A percentile compares a stretch with the other conserved stretches of the same genome.
These are phyloP conservation scores for Psilopsiagon aymara DNA, from an alignment of 2,113 vertebrate genomes.

Conservation along the genomic window DNA sequence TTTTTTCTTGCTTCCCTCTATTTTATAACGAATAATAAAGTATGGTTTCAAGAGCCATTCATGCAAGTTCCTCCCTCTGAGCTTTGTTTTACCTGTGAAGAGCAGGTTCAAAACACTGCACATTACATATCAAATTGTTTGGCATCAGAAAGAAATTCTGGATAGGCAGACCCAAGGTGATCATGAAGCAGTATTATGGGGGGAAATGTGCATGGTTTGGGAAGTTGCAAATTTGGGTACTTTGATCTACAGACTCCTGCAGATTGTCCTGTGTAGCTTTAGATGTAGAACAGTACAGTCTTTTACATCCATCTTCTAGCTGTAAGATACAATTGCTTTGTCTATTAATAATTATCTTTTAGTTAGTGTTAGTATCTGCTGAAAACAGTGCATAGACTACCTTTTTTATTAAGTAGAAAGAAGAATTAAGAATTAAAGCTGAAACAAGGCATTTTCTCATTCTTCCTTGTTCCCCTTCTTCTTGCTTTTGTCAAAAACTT, in stretches of 20 bases:
- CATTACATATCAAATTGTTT: not conserved
- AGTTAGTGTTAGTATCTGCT: not conserved
- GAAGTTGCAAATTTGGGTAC: not conserved
- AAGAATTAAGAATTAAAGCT: not conserved
- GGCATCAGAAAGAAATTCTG: not conserved
- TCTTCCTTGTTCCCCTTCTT: not conserved
- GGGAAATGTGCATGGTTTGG: not conserved
- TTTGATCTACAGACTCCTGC: not conserved
- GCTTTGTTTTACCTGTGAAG: not conserved
- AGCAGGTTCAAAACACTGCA: not conserved
- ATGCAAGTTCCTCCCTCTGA: not conserved
- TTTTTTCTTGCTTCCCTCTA: not conserved
- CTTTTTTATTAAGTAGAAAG: not conserved
- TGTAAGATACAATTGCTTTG: not conserved
- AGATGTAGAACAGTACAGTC: not conserved
- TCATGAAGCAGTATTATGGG: not conserved
- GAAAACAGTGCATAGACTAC: not conserved
- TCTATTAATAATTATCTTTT: not conserved
- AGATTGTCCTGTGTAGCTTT: not conserved
- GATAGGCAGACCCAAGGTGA: not conserved
- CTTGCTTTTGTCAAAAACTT: not conserved
- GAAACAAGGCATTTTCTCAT: not conserved
- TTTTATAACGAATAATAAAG: not conserved
- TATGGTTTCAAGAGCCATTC: rapidly evolving
- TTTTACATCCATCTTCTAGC: not conserved